A percentile compares a stretch with the other conserved stretches of the same genome.
Conservation (phyloP, 1,140 invertebrate genomes). For the Zaprionus inermis region DNA sequence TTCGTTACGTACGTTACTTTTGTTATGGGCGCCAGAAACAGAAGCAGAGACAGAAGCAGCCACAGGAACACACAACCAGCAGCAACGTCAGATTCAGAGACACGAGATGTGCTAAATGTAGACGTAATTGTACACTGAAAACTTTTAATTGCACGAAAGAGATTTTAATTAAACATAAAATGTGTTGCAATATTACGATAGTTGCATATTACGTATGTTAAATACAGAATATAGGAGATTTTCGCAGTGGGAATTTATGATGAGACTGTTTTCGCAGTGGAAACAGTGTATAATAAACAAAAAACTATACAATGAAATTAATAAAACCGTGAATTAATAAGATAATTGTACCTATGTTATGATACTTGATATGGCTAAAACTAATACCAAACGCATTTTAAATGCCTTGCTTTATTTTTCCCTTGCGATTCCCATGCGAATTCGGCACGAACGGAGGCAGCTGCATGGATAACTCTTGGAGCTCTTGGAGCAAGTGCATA, state of each 20-base stretch:
- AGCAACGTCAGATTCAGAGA: slow-evolving; percentile 2
- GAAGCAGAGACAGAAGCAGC: slow-evolving; percentile 15
- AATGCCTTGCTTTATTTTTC: not conserved
- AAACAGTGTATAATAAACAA: too few relatives aligned
- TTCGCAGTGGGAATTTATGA: too few relatives aligned
- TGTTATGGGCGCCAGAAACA: slow-evolving; percentile 73
- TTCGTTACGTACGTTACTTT: slow-evolving; percentile 79
- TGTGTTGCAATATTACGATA: too few relatives aligned
- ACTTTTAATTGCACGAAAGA: not conserved
- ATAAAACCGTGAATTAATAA: too few relatives aligned
- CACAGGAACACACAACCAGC: slow-evolving; percentile 11
- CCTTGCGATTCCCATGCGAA: not conserved
- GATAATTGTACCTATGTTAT: too few relatives aligned
- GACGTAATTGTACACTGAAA: slow-evolving; percentile 68
- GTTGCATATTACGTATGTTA: too few relatives aligned
- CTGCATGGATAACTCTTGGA: slow-evolving; percentile 11
- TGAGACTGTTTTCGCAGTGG: too few relatives aligned
- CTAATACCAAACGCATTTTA: not conserved
- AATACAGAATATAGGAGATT: too few relatives aligned
- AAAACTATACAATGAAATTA: too few relatives aligned
- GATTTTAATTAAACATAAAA: too few relatives aligned
- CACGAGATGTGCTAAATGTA: slow-evolving; percentile 59
- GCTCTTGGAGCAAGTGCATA: slow-evolving; percentile 21
- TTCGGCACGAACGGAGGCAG: slow-evolving; percentile 1
- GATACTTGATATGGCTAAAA: not conserved